A percentile compares a stretch with the other conserved stretches of the same genome.
phyloP scores from a whole-genome alignment of 2,113 vertebrate species.

The Manacus vitellinus region DNA sequence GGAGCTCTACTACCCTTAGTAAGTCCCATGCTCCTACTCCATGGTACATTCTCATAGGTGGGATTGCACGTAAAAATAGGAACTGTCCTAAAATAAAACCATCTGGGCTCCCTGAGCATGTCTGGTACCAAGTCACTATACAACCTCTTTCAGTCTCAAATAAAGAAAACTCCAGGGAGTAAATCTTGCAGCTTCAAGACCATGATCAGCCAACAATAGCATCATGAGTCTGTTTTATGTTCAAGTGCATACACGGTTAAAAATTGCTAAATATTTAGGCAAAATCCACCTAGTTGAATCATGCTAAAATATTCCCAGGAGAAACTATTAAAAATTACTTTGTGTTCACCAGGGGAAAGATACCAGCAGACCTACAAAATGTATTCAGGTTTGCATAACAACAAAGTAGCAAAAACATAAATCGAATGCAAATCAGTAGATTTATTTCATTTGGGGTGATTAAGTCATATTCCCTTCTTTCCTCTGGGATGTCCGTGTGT shows the following conservation, averaged over 20 bases:
- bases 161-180: not conserved
- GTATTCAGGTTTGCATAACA: not conserved
- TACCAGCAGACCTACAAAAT: not conserved
- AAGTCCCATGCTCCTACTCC: not conserved
- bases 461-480: not conserved
- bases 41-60: rapidly evolving
- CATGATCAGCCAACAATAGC: not conserved
- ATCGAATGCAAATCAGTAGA: not conserved
- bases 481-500: not conserved
- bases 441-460: not conserved
- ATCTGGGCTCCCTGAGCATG: not conserved
- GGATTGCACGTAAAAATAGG: not conserved
- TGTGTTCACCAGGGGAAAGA: not conserved
- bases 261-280: not conserved
- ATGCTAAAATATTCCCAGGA: not conserved
- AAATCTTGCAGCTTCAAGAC: not conserved
- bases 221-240: not conserved
- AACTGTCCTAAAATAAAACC: not conserved
- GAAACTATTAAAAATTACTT: not conserved
- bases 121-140: not conserved
- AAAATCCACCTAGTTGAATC: not conserved
- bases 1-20: not conserved
- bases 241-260: not conserved
- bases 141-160: not conserved
- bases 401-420: not conserved